phyloP scores from a whole-genome alignment of 2,113 vertebrate genomes.

The Cyprinodon tularosa region DNA sequence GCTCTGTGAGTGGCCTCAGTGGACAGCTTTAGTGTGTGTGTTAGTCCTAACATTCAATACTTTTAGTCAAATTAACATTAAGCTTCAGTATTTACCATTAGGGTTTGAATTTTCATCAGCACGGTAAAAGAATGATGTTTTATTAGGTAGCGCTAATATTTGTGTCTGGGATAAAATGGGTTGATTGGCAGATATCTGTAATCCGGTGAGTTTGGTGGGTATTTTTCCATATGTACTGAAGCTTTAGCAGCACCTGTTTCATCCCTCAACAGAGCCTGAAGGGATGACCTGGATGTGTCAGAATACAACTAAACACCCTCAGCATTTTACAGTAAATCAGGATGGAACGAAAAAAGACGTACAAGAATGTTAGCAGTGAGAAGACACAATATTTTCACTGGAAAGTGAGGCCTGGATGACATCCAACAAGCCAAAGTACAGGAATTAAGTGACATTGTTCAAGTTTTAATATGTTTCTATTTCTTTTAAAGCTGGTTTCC shows the following conservation, averaged over 20 bases:
- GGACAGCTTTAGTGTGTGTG: constrained; percentile 2
- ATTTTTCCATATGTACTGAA: neutral
- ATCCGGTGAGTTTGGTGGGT: constrained; percentile 1
- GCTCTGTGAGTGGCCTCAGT: neutral
- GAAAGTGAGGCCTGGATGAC: neutral
- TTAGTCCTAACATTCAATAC: neutral
- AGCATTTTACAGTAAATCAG: constrained; percentile 2
- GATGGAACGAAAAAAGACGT: neutral
- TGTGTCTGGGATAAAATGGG: constrained; percentile 1
- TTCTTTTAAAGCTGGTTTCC: no score
- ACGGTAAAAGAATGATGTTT: neutral
- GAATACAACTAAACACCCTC: constrained; percentile 1
- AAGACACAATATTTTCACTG: neutral
- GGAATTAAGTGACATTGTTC: no score
- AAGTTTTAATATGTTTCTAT: no score
- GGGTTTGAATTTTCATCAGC: neutral
- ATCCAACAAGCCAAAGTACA: no score
- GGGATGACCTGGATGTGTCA: constrained; percentile 53
- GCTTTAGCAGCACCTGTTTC: constrained; percentile 31
- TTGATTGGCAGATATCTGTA: neutral
- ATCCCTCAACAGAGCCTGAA: constrained; percentile 20
- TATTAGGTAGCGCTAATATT: neutral
- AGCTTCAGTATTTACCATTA: neutral
- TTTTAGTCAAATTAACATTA: neutral
- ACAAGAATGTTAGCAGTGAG: neutral